Conservation (phyloP, 2,797 vertebrate species). For the Bradypus variegatus region DNA sequence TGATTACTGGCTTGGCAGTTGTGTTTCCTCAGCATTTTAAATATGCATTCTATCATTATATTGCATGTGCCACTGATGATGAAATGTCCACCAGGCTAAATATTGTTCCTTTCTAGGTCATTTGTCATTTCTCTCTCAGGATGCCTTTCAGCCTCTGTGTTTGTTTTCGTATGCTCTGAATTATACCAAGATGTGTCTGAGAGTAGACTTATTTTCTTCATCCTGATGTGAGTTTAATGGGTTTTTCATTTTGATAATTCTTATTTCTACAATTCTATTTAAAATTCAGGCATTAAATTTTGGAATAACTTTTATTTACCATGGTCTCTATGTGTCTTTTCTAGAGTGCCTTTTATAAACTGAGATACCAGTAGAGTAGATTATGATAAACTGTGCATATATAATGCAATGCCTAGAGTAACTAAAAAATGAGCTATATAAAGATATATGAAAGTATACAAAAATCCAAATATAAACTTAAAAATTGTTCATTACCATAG, state of each 20-base stretch:
- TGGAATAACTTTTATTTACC: background rate
- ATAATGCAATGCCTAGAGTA: background rate
- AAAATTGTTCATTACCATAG: background rate
- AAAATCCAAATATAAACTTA: background rate
- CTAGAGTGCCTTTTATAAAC: background rate
- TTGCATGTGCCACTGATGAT: background rate
- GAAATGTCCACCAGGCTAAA: background rate
- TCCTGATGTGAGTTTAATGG: background rate
- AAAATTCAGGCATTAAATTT: background rate
- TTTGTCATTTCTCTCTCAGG: background rate
- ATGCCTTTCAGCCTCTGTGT: background rate
- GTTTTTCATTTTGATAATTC: background rate
- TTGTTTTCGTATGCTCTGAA: background rate
- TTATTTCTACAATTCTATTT: background rate
- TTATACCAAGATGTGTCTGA: background rate
- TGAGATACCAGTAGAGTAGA: background rate
- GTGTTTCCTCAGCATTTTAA: constrained; percentile 25
- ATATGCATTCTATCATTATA: background rate
- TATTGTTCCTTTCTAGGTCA: background rate
- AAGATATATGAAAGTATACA: background rate
- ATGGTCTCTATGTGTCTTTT: background rate
- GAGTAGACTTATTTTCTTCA: background rate
- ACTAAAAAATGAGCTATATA: background rate
- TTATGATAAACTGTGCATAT: background rate
- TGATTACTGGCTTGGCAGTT: constrained; percentile 20